A percentile compares a stretch with the other conserved stretches of the same genome.
These are phyloP conservation scores for Diploscapter pachys DNA, from an alignment of 1,140 invertebrate species.

Conservation along the genomic window DNA sequence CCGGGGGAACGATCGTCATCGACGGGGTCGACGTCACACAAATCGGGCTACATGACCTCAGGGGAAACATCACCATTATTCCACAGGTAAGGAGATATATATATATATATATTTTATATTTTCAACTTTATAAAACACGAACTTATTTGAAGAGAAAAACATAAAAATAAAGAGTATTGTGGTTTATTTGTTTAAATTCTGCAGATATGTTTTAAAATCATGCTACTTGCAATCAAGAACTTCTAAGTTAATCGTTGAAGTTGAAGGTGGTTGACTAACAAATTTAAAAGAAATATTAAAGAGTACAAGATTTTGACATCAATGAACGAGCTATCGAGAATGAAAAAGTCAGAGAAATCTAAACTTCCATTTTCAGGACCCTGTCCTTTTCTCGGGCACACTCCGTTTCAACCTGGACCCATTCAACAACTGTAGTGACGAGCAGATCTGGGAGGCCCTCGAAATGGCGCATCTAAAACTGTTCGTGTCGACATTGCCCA, in stretches of 20 bases:
- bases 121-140: too few relatives aligned
- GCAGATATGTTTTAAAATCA: too few relatives aligned
- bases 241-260: too few relatives aligned
- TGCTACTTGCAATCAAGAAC: too few relatives aligned
- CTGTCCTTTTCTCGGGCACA: conserved; percentile 63
- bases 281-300: too few relatives aligned
- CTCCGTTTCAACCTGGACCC: conserved; percentile 68
- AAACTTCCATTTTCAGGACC: conserved; percentile 61
- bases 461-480: conserved; percentile 54
- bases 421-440: conserved; percentile 64
- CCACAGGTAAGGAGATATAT: conserved; percentile 64
- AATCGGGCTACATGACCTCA: conserved; percentile 62
- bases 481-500: conserved; percentile 18
- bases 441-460: conserved; percentile 65
- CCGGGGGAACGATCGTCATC: conserved; percentile 64
- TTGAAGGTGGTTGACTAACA: too few relatives aligned
- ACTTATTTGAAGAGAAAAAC: too few relatives aligned
- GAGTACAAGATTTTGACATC: too few relatives aligned
- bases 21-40: conserved; percentile 69
- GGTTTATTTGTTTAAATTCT: too few relatives aligned
- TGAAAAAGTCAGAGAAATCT: too few relatives aligned
- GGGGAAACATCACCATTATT: conserved; percentile 64
- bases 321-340: conserved; percentile 66
- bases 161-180: too few relatives aligned
- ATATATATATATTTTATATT: too few relatives aligned